Conservation (phyloP, 2,113 vertebrate species). For the Pterocles burchelli region DNA sequence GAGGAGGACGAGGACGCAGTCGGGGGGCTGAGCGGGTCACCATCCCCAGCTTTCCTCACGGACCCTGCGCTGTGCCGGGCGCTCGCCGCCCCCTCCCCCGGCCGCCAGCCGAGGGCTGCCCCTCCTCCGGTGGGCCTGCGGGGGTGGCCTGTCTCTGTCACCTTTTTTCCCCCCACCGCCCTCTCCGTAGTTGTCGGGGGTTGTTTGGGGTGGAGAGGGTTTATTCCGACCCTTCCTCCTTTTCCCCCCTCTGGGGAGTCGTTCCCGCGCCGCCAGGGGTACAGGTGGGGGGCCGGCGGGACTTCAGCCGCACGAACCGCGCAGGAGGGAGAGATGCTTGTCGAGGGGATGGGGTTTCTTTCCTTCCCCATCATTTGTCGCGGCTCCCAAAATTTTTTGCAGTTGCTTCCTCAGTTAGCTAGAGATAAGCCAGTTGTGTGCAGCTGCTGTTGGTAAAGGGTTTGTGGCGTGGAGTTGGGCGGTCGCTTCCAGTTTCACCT, state of each 20-base stretch:
- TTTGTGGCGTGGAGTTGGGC: background rate
- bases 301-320: background rate
- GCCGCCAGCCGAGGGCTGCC: background rate
- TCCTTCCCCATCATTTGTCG: background rate
- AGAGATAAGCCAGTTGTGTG: background rate
- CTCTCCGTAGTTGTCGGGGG: no score
- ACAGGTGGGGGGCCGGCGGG: background rate
- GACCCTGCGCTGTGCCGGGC: background rate
- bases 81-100: background rate
- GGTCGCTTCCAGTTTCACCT: background rate
- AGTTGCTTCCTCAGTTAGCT: background rate
- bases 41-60: background rate
- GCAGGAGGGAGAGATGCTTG: background rate
- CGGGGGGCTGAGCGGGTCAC: background rate
- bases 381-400: background rate
- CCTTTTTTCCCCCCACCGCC: background rate
- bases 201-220: background rate
- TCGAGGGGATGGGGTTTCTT: background rate
- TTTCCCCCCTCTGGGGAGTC: fast-evolving
- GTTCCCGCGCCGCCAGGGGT: background rate
- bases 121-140: background rate
- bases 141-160: background rate
- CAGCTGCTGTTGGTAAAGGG: background rate
- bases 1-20: background rate
- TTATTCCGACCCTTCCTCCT: background rate